Base-by-base conservation (phyloP, 37 sponge, comb jelly and placozoan genomes). In the Cladorhizidae sp. region DNA sequence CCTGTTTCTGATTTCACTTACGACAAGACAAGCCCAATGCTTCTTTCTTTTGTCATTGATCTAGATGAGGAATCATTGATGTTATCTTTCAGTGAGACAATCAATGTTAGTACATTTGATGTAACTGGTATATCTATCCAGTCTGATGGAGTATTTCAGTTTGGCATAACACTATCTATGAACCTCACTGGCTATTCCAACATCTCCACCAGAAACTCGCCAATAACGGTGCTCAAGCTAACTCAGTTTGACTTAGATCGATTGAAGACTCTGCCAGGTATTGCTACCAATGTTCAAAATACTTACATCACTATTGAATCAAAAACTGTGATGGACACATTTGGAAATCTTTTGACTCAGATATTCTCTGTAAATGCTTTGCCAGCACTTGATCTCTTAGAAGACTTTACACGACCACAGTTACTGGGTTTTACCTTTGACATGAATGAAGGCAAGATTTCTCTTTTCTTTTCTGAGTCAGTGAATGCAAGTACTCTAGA, bases 31-130 rank as follows among this genome's bases (percentile, higher is more conserved):
- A n/a, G 26, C 20, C 97, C 97, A 3, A 40, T 23, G 23, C 81
- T 96, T 26, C 31, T 72, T 7, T 76, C 79, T n/a, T 93, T 93
- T 65, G 56, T 33, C 8, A 50, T 96, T 14, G 87, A 96, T 51
- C 31, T 93, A 39, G 73, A 87, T 59, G 49, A 33, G 28, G 89
- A 79, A 64, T 76, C 32, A 17, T 23, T 95, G 22, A 49, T 55
- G 18, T 80, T 95, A 1, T 83, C 74, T 23, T 95, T 95, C 78
- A 82, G 90, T 72, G 96, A 95, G 72, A 89, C 93, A n/a, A 93
- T 95, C 62, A 89, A 95, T 62, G 91, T 68, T 11, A 70, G 61
- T 32, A 84, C 86, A 54, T 1, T 88, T 39, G 40, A 57, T 42
- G 74, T 68, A 21, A 58, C 72, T 12, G 85, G 75, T 0, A 68